Percentiles rank a stretch among this genome's conserved stretches.
Conservation (phyloP, 2,113 vertebrate genomes). For the Planiliza haematocheilus region DNA sequence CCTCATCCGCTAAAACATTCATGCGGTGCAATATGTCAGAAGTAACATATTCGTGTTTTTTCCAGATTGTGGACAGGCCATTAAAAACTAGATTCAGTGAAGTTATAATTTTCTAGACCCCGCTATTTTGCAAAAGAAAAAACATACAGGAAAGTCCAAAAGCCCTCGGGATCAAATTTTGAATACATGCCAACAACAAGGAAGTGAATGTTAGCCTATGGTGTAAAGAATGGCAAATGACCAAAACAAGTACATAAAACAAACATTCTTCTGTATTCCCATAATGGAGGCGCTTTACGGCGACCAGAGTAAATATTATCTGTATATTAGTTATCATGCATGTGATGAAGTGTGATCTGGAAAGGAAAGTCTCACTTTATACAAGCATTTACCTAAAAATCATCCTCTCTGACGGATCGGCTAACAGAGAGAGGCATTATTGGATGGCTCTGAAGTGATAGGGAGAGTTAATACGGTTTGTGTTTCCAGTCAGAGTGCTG, state of each 20-base stretch:
- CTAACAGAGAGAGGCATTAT: constrained; percentile 58
- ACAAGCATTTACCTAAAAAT: constrained; percentile 60
- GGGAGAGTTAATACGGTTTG: constrained; percentile 22
- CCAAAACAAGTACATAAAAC: constrained; percentile 81
- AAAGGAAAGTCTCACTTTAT: constrained; percentile 69
- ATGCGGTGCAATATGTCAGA: constrained; percentile 81
- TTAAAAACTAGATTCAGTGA: constrained; percentile 78
- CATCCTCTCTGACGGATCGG: constrained; percentile 44
- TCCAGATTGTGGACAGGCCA: constrained; percentile 78
- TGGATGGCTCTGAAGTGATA: constrained; percentile 28
- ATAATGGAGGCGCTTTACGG: constrained; percentile 74
- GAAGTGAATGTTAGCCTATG: constrained; percentile 81
- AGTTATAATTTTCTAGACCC: constrained; percentile 77
- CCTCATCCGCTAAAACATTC: constrained; percentile 81
- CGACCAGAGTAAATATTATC: constrained; percentile 76
- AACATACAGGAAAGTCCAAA: constrained; percentile 69
- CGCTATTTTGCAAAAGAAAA: constrained; percentile 64
- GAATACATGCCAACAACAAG: constrained; percentile 81
- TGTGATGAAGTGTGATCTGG: constrained; percentile 79
- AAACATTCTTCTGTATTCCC: constrained; percentile 74
- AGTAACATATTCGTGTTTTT: constrained; percentile 80
- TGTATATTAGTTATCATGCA: constrained; percentile 77
- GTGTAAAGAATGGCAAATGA: constrained; percentile 82
- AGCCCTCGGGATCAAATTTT: constrained; percentile 71
- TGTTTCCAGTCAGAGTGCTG: constrained; percentile 43